phyloP scores from a whole-genome alignment of 2,888 invertebrate species.

The Loripinus fragilis region DNA sequence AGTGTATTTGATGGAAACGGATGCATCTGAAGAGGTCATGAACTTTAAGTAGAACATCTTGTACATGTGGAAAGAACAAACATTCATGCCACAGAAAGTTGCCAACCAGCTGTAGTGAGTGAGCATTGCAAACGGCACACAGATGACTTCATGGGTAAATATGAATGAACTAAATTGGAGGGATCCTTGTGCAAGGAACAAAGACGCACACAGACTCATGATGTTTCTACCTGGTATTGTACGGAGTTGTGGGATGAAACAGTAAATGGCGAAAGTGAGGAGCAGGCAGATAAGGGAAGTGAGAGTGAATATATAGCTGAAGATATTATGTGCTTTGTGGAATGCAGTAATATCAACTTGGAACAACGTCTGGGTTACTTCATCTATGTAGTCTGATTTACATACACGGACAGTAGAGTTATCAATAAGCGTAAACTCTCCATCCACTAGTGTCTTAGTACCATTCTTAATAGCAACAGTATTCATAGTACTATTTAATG shows the following conservation, averaged over 20 bases:
- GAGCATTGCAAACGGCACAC: slow-evolving; percentile 38
- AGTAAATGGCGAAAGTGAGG: slow-evolving; percentile 55
- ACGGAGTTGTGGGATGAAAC: slow-evolving; percentile 47
- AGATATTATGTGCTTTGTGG: slow-evolving; percentile 16
- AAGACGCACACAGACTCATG: slow-evolving; percentile 46
- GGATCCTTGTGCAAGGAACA: slow-evolving; percentile 50
- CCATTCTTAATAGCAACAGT: neutral
- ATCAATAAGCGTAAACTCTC: slow-evolving; percentile 6
- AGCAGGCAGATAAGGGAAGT: slow-evolving; percentile 48
- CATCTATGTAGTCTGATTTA: neutral
- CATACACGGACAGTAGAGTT: slow-evolving; percentile 22
- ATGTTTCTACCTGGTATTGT: slow-evolving; percentile 61
- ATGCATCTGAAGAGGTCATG: neutral
- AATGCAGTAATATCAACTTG: neutral
- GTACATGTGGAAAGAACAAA: slow-evolving; percentile 62
- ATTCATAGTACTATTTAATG: neutral
- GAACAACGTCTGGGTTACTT: neutral
- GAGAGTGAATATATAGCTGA: slow-evolving; percentile 35
- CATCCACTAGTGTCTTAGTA: neutral
- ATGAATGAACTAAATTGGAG: slow-evolving; percentile 41
- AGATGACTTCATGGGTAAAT: slow-evolving; percentile 9
- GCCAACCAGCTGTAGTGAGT: slow-evolving; percentile 57
- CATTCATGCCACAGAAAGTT: slow-evolving; percentile 54
- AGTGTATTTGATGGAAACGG: neutral
- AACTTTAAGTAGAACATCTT: slow-evolving; percentile 34